phyloP scores from a whole-genome alignment of 2,113 vertebrate species.

The Scolopax mira region DNA sequence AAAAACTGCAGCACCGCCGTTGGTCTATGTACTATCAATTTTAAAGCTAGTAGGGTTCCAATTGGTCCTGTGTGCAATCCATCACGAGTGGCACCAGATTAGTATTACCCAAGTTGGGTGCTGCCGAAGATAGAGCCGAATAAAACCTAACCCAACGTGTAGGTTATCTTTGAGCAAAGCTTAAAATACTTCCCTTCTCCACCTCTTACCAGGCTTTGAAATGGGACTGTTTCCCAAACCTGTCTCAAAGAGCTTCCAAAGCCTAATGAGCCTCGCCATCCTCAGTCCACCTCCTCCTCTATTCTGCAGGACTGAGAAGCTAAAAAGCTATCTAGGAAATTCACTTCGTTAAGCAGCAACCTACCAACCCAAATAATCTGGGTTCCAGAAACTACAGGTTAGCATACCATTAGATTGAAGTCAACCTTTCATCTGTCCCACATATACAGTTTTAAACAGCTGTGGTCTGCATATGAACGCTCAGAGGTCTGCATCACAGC shows the following conservation, averaged over 20 bases:
- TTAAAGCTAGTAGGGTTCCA: slow-evolving; percentile 73
- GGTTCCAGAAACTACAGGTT: slow-evolving; percentile 10
- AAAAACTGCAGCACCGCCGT: slow-evolving; percentile 81
- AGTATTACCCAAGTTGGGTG: slow-evolving; percentile 70
- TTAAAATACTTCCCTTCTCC: not conserved
- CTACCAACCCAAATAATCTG: not conserved
- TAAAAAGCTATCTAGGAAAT: not conserved
- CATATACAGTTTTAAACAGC: not conserved
- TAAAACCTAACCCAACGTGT: not conserved
- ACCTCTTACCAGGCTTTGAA: not conserved
- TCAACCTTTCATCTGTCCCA: slow-evolving; percentile 18
- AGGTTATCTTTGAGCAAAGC: not conserved
- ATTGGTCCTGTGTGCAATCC: slow-evolving; percentile 85
- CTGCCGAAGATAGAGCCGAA: slow-evolving; percentile 34
- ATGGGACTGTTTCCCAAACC: not conserved
- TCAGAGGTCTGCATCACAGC: not conserved
- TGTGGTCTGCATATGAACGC: not conserved
- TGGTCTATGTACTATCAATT: slow-evolving; percentile 85
- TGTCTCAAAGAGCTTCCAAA: not conserved
- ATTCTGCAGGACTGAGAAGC: not conserved
- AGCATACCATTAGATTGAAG: slow-evolving; percentile 33
- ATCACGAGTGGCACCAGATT: slow-evolving; percentile 76
- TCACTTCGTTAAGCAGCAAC: not conserved
- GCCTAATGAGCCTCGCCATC: fast-evolving
- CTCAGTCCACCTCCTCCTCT: not conserved